phyloP scores from a whole-genome alignment of 2,888 invertebrate genomes.

The Trissonchulus sp. region DNA sequence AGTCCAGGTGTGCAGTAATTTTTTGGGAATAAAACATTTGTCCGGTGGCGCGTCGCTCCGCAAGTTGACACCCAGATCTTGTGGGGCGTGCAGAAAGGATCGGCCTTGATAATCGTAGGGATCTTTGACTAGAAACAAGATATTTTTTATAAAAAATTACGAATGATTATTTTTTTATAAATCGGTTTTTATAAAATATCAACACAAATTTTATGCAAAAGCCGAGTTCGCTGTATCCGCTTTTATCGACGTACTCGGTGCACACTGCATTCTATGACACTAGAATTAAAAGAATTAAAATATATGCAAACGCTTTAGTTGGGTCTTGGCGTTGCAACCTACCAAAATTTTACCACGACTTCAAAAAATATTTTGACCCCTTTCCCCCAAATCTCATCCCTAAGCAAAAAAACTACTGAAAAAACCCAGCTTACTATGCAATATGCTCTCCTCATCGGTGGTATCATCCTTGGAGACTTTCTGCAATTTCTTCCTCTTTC shows the following conservation, averaged over 20 bases:
- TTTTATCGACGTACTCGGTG: too few species aligned
- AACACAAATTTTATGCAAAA: too few species aligned
- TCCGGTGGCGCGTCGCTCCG: constrained; percentile 81
- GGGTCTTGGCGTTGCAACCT: too few species aligned
- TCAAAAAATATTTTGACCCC: too few species aligned
- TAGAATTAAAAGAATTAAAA: too few species aligned
- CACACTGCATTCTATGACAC: too few species aligned
- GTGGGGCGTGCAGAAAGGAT: constrained; percentile 84
- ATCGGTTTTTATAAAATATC: too few species aligned
- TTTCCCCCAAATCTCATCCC: too few species aligned
- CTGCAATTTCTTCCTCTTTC: constrained; percentile 76
- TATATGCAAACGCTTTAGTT: too few species aligned
- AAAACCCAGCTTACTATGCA: constrained; percentile 61
- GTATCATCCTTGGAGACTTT: constrained; percentile 77
- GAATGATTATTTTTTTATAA: not conserved
- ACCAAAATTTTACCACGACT: too few species aligned
- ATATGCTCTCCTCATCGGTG: constrained; percentile 84
- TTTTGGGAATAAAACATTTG: constrained; percentile 90
- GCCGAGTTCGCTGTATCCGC: too few species aligned
- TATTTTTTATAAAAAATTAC: not conserved
- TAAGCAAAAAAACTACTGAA: too few species aligned
- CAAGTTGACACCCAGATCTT: constrained; percentile 82
- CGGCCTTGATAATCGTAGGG: constrained; percentile 92
- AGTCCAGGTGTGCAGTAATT: constrained; percentile 89
- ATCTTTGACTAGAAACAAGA: constrained; percentile 70